Conservation (phyloP, 2,113 vertebrate genomes). For the Gila orcuttii region DNA sequence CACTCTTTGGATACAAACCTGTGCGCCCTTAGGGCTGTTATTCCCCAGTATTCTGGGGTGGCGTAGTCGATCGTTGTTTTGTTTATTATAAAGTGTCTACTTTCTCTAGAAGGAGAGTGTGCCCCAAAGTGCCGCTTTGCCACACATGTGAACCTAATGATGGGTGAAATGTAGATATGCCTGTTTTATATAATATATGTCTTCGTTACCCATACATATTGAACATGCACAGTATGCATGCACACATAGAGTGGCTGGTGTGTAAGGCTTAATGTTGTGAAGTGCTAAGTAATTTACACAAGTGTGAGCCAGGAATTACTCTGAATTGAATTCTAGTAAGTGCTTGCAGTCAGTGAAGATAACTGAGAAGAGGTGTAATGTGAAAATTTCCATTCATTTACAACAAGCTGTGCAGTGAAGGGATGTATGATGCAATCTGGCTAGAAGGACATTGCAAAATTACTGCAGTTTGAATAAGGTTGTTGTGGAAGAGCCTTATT, state of each 20-base stretch:
- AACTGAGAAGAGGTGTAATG: neutral
- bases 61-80: too few species aligned
- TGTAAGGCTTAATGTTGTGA: neutral
- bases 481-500: neutral
- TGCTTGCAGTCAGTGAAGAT: neutral
- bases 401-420: neutral
- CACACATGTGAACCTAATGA: too few species aligned
- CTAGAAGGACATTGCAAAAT: neutral
- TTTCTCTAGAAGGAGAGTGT: too few species aligned
- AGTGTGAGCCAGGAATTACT: neutral
- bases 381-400: neutral
- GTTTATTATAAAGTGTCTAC: too few species aligned
- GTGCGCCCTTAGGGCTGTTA: too few species aligned
- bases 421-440: neutral
- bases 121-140: too few species aligned
- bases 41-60: too few species aligned
- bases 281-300: neutral
- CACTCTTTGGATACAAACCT: too few species aligned
- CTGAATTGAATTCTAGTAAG: neutral
- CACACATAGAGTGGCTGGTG: neutral
- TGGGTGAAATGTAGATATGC: neutral
- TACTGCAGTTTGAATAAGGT: neutral
- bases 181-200: neutral
- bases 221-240: neutral
- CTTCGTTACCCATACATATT: neutral